Evolutionary conservation across 2,113 vertebrate genomes (phyloP).

Genomic region (Pelvicachromis taeniatus): DNA sequence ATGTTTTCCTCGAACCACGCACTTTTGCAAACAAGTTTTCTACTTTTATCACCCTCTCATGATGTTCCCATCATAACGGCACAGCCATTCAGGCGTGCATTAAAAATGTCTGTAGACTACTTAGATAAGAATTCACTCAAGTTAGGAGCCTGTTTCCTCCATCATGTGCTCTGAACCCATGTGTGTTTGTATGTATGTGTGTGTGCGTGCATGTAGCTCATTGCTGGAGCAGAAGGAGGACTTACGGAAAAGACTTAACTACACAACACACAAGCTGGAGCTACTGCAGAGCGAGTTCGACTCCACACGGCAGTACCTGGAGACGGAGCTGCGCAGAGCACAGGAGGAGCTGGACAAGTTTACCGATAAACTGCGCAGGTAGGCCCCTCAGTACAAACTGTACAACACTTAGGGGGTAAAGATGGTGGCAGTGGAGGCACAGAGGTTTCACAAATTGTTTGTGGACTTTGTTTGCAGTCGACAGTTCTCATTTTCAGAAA

Average conservation of each 20-base stretch:
- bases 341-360: conserved; percentile 97
- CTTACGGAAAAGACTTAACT: conserved; percentile 84
- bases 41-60: conserved; percentile 33
- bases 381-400: neutral
- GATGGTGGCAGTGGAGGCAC: neutral
- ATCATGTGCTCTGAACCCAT: neutral
- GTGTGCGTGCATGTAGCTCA: conserved; percentile 71
- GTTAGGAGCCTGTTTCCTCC: conserved; percentile 2
- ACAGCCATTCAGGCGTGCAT: conserved; percentile 23
- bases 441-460: neutral
- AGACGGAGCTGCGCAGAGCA: conserved; percentile 90
- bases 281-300: conserved; percentile 92
- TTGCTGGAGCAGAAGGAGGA: conserved; percentile 96
- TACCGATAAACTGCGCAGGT: conserved; percentile 96
- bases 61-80: conserved; percentile 36
- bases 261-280: conserved; percentile 90
- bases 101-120: conserved; percentile 13
- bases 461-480: neutral
- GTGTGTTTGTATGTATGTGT: neutral
- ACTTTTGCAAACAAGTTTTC: conserved; percentile 14
- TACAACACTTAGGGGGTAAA: neutral
- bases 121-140: neutral
- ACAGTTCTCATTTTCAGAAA: neutral
- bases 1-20: conserved; percentile 29
- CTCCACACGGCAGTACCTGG: conserved; percentile 90